Percentiles rank a stretch among this genome's conserved stretches.
Conservation (phyloP, 2,888 invertebrate species). For the Teinopalpus imperialis region DNA sequence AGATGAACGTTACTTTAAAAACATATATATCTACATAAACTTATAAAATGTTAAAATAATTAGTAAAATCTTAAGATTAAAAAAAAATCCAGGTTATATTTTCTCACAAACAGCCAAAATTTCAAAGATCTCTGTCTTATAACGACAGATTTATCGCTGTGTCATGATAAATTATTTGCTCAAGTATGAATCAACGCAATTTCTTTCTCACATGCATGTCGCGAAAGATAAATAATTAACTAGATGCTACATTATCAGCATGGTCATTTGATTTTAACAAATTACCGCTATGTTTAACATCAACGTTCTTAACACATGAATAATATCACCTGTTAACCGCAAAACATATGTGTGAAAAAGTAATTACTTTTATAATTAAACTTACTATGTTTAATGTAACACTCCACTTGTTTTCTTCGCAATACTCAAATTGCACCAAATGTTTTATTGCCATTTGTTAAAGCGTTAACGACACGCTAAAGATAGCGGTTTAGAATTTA, state of each 20-base stretch:
- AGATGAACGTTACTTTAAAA: too few relatives aligned
- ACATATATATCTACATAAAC: too few relatives aligned
- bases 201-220: constrained; percentile 28
- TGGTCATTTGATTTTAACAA: constrained; percentile 18
- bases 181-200: constrained; percentile 23
- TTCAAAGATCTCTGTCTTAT: too few relatives aligned
- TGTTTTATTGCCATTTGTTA: constrained; percentile 59
- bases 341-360: constrained; percentile 20
- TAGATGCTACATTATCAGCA: constrained; percentile 9
- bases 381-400: constrained; percentile 20
- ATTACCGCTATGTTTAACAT: constrained; percentile 20
- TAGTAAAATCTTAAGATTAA: too few relatives aligned
- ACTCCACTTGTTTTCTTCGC: constrained; percentile 25
- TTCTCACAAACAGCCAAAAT: too few relatives aligned
- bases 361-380: constrained; percentile 23
- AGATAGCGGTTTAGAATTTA: constrained; percentile 46
- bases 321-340: constrained; percentile 20
- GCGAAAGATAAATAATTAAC: constrained; percentile 16
- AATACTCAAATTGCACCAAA: constrained; percentile 45
- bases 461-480: constrained; percentile 72
- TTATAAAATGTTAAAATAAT: too few relatives aligned
- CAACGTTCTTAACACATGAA: constrained; percentile 10
- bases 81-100: too few relatives aligned
- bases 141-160: too few relatives aligned
- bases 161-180: constrained; percentile 27